Base-by-base conservation (phyloP, 2,113 vertebrate species). In the Rhea americana region DNA sequence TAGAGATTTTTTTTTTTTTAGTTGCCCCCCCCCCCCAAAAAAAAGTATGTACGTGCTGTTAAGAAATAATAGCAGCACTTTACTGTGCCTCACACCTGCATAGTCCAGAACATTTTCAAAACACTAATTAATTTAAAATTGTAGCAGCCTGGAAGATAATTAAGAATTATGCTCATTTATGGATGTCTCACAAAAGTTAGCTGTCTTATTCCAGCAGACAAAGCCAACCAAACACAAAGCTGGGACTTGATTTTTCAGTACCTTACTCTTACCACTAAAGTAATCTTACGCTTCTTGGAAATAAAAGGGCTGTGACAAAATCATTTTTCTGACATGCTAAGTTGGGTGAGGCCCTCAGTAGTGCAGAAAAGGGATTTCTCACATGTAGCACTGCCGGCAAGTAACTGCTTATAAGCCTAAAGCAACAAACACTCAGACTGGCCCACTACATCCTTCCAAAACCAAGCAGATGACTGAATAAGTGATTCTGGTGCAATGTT, bases 111-210 rank as follows among this genome's bases (percentile, higher is more conserved):
- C 5, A 25, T 25, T 66, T 93, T 71, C 61, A 53, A 95, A 86
- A 82, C 32, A 13, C 32, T 83, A 91, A 94, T 91, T 83, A 91
- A 94, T 91, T 92, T 87, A 90, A 91, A 30, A 81, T 90, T 88
- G 72, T 55, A 68, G 35, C 76, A 96, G 39, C 51, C 32, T 83
- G 15, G 56, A 75, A 91, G 76, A 93, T 65, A 26, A 45, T 43
- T 81, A 92, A 78, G 73, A 82, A 88, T 84, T 93, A 78, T 79
- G 88, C 73, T 81, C 17, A 39, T 83, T 89, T 89, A 51, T 58
- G 59, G 62, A 32, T 77, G 11, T 37, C 30, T 93, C 32, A 37
- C 25, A 39, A 26, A 93, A 68, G 48, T 73, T 78, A 77, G 30
- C 53, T 78, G 61, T 26, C 39, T 90, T 85, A 63, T n/a, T 68